Evolutionary conservation across 2,113 vertebrate genomes (phyloP), one percentile per base, ranked within the genome.

Genomic region (Brachyhypopomus occidentalis): DNA sequence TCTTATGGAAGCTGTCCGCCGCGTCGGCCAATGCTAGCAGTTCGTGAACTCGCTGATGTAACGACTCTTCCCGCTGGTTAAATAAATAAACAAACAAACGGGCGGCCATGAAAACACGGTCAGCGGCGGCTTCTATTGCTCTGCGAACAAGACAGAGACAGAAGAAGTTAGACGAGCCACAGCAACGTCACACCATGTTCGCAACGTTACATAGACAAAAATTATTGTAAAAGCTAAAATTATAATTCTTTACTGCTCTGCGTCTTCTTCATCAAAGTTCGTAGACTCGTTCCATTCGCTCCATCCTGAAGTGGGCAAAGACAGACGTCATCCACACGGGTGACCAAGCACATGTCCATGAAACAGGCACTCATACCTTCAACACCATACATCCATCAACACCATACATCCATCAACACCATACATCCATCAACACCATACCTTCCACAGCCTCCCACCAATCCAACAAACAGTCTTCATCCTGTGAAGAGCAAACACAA

Each of bases 31-130:
- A 0, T 0, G 66, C 6, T 0, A 92, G 87, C 20, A 94, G 87
- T 84, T 91, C 91, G 1, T 88, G 80, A 77, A 94, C 87, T 0
- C 88, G 88, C 81, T 87, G 80, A 84, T 92, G 89, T 16, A 94
- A 87, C 0, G 88, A 88, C 7, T 74, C 86, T 0, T 92, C 90
- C 0, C 87, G 88, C 60, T 84, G 85, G 86, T 88, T 88, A 80
- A 94, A 91, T 3, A 93, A 86, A 45, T 85, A 87, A 0, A 93
- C 90, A 0, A 92, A 94, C 2, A 94, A 90, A 8, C 90, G 90
- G 12, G 92, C 92, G 0, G 91, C 91, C 90, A 92, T 91, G 87
- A 90, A 94, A 69, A 94, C 89, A 1, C 92, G 92, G 19, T 93
- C 92, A 0, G 93, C 93, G 0, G 90, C 92, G 4, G 90, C 22